Evolutionary conservation across 1,140 invertebrate species (phyloP).

Genomic region (Dinoponera quadriceps): DNA sequence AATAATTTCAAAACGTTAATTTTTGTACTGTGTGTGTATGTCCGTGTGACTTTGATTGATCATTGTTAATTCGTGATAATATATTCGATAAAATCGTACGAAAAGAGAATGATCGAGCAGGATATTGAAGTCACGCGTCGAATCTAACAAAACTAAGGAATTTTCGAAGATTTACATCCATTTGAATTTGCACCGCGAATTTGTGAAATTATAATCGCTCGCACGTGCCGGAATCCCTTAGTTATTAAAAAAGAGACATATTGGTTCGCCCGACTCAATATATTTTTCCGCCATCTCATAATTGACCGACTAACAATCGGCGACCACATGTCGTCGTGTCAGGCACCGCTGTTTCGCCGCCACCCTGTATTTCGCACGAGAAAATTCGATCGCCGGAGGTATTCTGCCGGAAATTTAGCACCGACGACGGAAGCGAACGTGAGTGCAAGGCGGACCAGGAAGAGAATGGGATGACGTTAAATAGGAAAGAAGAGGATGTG

Average conservation of each 20-base stretch:
- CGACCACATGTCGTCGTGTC: not conserved
- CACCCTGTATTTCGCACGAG: slow-evolving; percentile 47
- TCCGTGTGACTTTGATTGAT: no score
- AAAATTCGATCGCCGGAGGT: slow-evolving; percentile 36
- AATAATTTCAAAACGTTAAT: no score
- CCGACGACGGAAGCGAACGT: slow-evolving; percentile 16
- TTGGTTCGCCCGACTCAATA: not conserved
- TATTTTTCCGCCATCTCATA: not conserved
- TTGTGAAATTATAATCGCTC: not conserved
- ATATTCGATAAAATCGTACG: no score
- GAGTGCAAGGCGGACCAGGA: slow-evolving; percentile 1
- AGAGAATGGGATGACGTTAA: slow-evolving; percentile 1
- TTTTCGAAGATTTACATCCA: not conserved
- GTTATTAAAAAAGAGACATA: not conserved
- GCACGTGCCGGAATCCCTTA: not conserved
- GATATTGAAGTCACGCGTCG: no score
- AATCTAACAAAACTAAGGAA: no score
- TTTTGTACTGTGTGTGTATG: no score
- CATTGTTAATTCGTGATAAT: no score
- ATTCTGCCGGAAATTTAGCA: slow-evolving; percentile 33
- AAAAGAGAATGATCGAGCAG: no score
- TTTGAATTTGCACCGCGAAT: not conserved
- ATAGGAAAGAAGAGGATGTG: no score
- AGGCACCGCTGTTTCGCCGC: not conserved
- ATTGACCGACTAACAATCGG: slow-evolving; percentile 8